Evolutionary conservation across 2,888 invertebrate species (phyloP).

Genomic region (Sacculina carcini): DNA sequence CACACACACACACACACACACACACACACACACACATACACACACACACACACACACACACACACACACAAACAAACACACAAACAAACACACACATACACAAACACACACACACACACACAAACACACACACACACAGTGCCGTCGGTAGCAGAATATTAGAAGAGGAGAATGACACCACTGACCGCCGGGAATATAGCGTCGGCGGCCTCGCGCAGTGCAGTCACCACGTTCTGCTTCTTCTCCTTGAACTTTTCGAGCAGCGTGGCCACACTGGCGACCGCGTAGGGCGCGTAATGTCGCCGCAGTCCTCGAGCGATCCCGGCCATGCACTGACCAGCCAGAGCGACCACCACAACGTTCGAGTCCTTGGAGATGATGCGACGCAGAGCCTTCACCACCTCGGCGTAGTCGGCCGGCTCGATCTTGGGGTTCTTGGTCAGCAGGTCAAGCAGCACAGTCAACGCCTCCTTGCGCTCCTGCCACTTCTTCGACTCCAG

Average conservation of each 20-base stretch:
- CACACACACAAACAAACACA: too few relatives aligned
- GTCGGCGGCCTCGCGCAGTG: conserved; percentile 69
- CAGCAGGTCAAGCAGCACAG: conserved; percentile 45
- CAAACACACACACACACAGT: too few relatives aligned
- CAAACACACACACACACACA: too few relatives aligned
- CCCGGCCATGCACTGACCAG: conserved; percentile 52
- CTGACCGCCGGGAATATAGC: conserved; percentile 51
- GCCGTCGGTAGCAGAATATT: neutral
- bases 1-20: too few relatives aligned
- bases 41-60: too few relatives aligned
- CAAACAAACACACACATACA: too few relatives aligned
- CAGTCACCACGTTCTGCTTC: conserved; percentile 62
- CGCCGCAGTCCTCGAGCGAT: conserved; percentile 64
- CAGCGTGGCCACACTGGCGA: conserved; percentile 43
- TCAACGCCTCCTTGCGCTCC: conserved; percentile 74
- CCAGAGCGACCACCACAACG: conserved; percentile 66
- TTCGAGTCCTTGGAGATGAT: conserved; percentile 81
- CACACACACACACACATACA: too few relatives aligned
- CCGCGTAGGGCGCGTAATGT: conserved; percentile 58
- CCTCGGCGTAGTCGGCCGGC: conserved; percentile 69
- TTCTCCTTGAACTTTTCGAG: conserved; percentile 95
- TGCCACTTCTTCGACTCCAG: conserved; percentile 90
- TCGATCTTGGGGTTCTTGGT: conserved; percentile 56
- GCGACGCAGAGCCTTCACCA: conserved; percentile 59
- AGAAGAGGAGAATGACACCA: conserved; percentile 16